phyloP scores from a whole-genome alignment of 2,888 invertebrate genomes.

The Apodemia mormo region DNA sequence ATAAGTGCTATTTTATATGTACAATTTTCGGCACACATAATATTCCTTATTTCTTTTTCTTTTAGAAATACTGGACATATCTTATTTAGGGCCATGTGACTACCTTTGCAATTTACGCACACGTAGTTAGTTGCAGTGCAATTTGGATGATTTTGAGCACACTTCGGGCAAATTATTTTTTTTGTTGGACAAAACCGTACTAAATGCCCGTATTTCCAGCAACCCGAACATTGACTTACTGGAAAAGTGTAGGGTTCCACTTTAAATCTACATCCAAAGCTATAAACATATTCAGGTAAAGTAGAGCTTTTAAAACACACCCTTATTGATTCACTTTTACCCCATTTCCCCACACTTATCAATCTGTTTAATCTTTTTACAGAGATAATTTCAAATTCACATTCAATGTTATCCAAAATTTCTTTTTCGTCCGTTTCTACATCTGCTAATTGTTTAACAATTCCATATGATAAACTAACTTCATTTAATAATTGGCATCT shows the following conservation, averaged over 20 bases:
- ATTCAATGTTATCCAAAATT: background rate
- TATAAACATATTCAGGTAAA: background rate
- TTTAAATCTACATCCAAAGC: slow-evolving; percentile 18
- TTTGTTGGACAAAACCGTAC: slow-evolving; percentile 15
- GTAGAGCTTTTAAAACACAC: background rate
- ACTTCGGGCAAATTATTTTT: slow-evolving; percentile 19
- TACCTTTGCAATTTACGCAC: slow-evolving; percentile 32
- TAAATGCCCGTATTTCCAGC: slow-evolving; percentile 22
- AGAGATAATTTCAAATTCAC: background rate
- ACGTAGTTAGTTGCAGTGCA: slow-evolving; percentile 4
- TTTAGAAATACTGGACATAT: slow-evolving; percentile 31
- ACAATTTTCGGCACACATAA: slow-evolving; percentile 26
- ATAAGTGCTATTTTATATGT: slow-evolving; percentile 18
- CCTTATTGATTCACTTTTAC: background rate
- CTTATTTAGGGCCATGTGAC: too few relatives aligned
- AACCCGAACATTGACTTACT: slow-evolving; percentile 18
- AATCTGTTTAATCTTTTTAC: slow-evolving; percentile 1
- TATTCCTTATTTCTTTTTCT: slow-evolving; percentile 28
- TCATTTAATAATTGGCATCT: background rate
- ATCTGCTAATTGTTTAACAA: background rate
- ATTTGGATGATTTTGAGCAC: slow-evolving; percentile 18
- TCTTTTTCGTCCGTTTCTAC: background rate
- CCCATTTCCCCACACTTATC: background rate
- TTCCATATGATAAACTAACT: slow-evolving; percentile 1
- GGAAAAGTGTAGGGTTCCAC: slow-evolving; percentile 17